These are phyloP conservation scores for Eupithecia pulchellata DNA, from an alignment of 2,888 invertebrate genomes.

Conservation along the genomic window DNA sequence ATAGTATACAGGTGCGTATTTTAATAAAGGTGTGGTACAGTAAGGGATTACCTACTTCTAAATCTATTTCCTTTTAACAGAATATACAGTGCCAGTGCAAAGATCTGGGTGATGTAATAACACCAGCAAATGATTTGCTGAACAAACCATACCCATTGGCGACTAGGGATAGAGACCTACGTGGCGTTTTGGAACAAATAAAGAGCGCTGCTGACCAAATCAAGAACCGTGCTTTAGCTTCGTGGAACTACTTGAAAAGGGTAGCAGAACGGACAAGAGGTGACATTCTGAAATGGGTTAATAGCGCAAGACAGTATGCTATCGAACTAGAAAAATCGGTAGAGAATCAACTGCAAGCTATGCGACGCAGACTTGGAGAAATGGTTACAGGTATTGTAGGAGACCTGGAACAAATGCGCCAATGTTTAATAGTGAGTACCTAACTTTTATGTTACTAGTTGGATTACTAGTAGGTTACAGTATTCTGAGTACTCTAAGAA, in stretches of 20 bases:
- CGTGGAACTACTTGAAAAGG: conserved; percentile 57
- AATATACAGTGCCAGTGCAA: conserved; percentile 11
- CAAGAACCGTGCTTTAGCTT: conserved; percentile 51
- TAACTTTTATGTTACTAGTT: neutral
- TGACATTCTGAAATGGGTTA: conserved; percentile 51
- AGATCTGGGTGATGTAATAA: conserved; percentile 20
- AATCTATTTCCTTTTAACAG: neutral
- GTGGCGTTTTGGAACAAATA: conserved; percentile 21
- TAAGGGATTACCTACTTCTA: neutral
- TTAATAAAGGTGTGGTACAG: neutral
- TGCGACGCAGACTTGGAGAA: conserved; percentile 48
- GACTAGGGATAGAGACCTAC: conserved; percentile 31
- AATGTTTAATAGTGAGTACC: conserved; percentile 56
- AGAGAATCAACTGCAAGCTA: conserved; percentile 46
- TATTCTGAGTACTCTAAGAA: neutral
- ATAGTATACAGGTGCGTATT: neutral
- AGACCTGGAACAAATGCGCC: conserved; percentile 49
- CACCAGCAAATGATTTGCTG: conserved; percentile 7
- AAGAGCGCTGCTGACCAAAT: conserved; percentile 41
- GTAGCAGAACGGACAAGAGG: conserved; percentile 52
- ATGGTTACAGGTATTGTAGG: conserved; percentile 49
- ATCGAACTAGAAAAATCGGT: conserved; percentile 46
- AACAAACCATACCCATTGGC: conserved; percentile 28
- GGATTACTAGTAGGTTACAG: no score
- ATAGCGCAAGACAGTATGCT: conserved; percentile 53